phyloP scores from a whole-genome alignment of 1,140 invertebrate genomes.

The Oryzaephilus surinamensis region DNA sequence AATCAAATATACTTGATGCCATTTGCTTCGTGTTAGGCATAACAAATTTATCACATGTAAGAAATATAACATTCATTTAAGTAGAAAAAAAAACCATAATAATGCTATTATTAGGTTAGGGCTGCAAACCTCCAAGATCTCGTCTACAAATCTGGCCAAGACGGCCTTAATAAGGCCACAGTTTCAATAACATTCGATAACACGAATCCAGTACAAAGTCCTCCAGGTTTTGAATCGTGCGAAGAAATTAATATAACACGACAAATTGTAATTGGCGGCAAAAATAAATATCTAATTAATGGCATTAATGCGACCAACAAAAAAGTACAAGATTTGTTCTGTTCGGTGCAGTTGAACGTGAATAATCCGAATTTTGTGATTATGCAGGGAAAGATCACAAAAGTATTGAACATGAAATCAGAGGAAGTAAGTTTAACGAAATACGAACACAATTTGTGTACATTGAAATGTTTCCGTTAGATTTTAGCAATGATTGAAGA shows the following conservation, averaged over 20 bases:
- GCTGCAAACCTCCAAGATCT: slow-evolving; percentile 85
- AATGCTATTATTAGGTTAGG: slow-evolving; percentile 60
- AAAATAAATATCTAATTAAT: slow-evolving; percentile 93
- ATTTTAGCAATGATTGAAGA: slow-evolving; percentile 99
- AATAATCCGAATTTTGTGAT: slow-evolving; percentile 43
- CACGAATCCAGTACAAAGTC: slow-evolving; percentile 67
- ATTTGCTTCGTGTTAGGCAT: slow-evolving; percentile 98
- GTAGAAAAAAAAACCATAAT: neutral
- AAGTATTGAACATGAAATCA: slow-evolving; percentile 99
- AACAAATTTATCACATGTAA: slow-evolving; percentile 84
- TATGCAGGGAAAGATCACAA: slow-evolving; percentile 99
- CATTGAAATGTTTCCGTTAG: slow-evolving; percentile 31
- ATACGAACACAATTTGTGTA: too few species aligned
- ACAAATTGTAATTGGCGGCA: slow-evolving; percentile 71
- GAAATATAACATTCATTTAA: too few species aligned
- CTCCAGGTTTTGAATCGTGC: slow-evolving; percentile 85
- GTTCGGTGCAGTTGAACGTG: slow-evolving; percentile 8
- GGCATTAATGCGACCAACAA: slow-evolving; percentile 83
- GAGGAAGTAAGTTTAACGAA: slow-evolving; percentile 67
- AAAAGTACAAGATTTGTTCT: slow-evolving; percentile 62
- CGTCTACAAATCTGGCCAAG: slow-evolving; percentile 96
- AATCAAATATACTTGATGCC: slow-evolving; percentile 96
- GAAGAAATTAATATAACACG: slow-evolving; percentile 90
- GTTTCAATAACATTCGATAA: slow-evolving; percentile 97
- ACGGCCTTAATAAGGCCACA: slow-evolving; percentile 89